Evolutionary conservation across 2,888 invertebrate species (phyloP).

Genomic region (Sesia apiformis): DNA sequence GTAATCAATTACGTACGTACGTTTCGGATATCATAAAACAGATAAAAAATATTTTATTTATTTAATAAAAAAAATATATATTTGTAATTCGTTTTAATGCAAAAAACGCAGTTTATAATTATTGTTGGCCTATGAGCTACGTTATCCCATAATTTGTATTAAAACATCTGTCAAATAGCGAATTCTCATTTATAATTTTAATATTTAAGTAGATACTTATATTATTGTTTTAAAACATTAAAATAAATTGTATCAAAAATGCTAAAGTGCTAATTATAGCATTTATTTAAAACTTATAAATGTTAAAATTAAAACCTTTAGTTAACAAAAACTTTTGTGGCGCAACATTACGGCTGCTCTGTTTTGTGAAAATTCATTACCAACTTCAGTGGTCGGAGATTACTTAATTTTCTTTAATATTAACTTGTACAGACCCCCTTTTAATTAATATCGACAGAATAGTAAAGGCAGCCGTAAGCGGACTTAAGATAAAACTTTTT

Average conservation of each 20-base stretch:
- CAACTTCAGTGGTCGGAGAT: constrained; percentile 53
- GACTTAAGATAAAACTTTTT: constrained; percentile 39
- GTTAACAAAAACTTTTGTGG: constrained; percentile 19
- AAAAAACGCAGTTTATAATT: no score
- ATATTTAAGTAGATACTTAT: not conserved
- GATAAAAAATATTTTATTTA: no score
- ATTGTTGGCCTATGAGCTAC: no score
- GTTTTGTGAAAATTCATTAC: constrained; percentile 63
- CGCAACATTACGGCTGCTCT: not conserved
- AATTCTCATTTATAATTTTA: constrained; percentile 1
- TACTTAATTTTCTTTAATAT: constrained; percentile 75
- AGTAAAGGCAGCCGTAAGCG: constrained; percentile 54
- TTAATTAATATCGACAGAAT: constrained; percentile 75
- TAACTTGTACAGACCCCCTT: constrained; percentile 71
- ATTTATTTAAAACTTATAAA: constrained; percentile 15
- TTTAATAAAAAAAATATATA: no score
- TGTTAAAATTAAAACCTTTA: constrained; percentile 27
- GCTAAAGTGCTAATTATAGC: not conserved
- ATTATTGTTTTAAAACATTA: not conserved
- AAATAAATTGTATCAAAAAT: no score
- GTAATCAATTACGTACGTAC: no score
- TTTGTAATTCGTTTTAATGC: no score
- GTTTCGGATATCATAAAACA: no score
- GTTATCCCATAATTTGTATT: no score
- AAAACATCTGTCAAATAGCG: not conserved